Conservation (phyloP, 2,113 vertebrate genomes). For the Chloroceryle aenea region DNA sequence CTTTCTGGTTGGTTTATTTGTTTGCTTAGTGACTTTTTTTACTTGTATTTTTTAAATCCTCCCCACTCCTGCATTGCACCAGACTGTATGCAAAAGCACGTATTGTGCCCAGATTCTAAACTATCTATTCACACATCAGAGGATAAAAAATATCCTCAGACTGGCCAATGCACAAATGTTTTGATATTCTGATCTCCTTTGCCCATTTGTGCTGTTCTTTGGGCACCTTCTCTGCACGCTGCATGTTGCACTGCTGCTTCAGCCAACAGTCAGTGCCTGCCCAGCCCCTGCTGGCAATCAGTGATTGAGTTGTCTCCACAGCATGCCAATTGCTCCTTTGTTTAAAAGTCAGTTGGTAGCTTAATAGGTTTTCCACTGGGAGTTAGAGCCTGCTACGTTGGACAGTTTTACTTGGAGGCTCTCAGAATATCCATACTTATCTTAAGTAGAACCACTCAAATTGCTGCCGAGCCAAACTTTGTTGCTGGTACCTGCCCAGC, state of each 20-base stretch:
- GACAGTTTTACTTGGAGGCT: neutral
- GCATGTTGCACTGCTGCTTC: neutral
- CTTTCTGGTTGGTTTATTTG: conserved; percentile 30
- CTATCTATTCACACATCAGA: neutral
- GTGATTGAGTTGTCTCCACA: neutral
- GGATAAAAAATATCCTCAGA: neutral
- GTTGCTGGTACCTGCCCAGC: neutral
- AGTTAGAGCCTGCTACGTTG: neutral
- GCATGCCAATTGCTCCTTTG: neutral
- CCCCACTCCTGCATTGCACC: neutral
- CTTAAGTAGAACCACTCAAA: neutral
- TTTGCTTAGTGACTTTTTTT: conserved; percentile 27
- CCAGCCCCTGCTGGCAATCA: neutral
- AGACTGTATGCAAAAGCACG: neutral
- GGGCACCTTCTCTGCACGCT: neutral
- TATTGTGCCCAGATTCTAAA: neutral
- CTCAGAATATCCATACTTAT: neutral
- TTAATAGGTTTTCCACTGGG: neutral
- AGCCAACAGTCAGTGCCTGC: neutral
- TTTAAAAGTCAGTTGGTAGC: neutral
- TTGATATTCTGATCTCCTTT: neutral
- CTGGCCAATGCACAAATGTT: neutral
- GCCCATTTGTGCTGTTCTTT: neutral
- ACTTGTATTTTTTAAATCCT: neutral
- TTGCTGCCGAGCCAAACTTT: neutral